Evolutionary conservation across 2,113 vertebrate genomes (phyloP), one percentile per base, ranked within the genome.

Genomic region (Elephantulus edwardii): DNA sequence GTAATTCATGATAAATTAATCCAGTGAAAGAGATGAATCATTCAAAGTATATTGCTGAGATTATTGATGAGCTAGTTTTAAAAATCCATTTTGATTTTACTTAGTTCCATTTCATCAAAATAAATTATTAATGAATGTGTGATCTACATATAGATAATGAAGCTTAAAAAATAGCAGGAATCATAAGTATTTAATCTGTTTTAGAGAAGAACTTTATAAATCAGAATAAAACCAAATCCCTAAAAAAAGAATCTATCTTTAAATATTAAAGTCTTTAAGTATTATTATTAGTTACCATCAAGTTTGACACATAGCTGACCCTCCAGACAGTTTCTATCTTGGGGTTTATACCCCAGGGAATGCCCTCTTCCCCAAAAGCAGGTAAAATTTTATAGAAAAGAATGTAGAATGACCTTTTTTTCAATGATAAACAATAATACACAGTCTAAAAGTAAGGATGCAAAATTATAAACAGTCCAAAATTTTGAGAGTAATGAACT

Each of bases 41-140:
- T 83, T 86, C 56, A 89, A 68, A 75, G 62, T 83, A 52, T 33
- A 64, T 46, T 83, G 13, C n/a, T 85, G 24, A 71, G 24, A 42
- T n/a, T 88, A 86, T 71, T 71, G 80, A 90, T 56, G 40, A 92
- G 20, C 44, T 75, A 40, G 64, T 50, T 91, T 64, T 56, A 78
- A 87, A 93, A 90, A 86, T 83, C 38, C n/a, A 80, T 75, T 93
- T 86, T 86, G 40, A 91, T 89, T 89, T 70, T 26, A 48, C 68
- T 89, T 91, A 62, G 80, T 35, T 62, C 4, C 30, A 71, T 62
- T 79, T 91, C 35, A 94, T 83, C 30, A 83, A 86, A 91, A 64
- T 82, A 56, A 78, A 52, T 74, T 83, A 62, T 44, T 62, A 86
- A 71, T 50, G 33, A 46, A 71, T 78, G 6, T 78, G 90, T 82